These are phyloP conservation scores for Agonum fuliginosum DNA, from an alignment of 2,888 invertebrate genomes.

Conservation along the genomic window DNA sequence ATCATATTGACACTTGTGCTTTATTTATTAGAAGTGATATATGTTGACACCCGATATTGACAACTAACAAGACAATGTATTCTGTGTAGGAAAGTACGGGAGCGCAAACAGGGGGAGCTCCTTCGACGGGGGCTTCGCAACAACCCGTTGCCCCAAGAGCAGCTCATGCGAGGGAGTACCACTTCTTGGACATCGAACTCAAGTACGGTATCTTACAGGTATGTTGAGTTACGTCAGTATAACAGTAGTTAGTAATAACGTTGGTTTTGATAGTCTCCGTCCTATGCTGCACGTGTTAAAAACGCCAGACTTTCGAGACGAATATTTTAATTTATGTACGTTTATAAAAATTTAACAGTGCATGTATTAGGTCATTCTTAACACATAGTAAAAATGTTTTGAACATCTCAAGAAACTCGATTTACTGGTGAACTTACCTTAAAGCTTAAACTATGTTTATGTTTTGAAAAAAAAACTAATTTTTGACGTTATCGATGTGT, in stretches of 20 bases:
- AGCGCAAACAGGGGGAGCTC: slow-evolving; percentile 70
- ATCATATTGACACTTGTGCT: background rate
- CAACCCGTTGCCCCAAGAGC: slow-evolving; percentile 75
- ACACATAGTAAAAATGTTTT: too few species aligned
- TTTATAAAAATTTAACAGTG: too few species aligned
- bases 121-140: slow-evolving; percentile 72
- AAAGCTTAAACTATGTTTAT: too few species aligned
- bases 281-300: too few species aligned
- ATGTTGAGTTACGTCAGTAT: background rate
- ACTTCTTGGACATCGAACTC: slow-evolving; percentile 93
- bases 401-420: too few species aligned
- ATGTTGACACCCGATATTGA: background rate
- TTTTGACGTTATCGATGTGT: too few species aligned
- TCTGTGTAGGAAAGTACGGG: slow-evolving; percentile 76
- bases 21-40: background rate
- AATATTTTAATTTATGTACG: too few species aligned
- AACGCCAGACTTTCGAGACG: too few species aligned
- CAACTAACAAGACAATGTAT: slow-evolving; percentile 12
- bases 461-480: too few species aligned
- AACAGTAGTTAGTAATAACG: background rate
- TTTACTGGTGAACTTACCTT: too few species aligned
- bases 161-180: slow-evolving; percentile 85
- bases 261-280: too few species aligned
- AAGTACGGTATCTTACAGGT: slow-evolving; percentile 96
- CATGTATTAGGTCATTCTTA: too few species aligned